Conservation (phyloP, 2,797 vertebrate species). For the Poliocrania exsul region DNA sequence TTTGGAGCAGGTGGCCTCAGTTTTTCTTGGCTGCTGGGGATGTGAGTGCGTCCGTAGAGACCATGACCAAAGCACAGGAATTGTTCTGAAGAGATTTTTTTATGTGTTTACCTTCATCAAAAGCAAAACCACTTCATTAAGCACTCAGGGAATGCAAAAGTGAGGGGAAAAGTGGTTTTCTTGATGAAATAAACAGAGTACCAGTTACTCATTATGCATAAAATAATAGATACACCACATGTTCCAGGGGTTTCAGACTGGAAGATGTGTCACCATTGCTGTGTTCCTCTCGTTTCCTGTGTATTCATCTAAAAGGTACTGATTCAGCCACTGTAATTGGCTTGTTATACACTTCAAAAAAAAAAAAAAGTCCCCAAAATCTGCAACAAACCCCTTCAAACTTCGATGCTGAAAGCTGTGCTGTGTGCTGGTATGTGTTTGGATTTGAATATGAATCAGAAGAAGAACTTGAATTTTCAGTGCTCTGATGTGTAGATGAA, state of each 20-base stretch:
- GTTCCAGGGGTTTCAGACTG: not conserved
- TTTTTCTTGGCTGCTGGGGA: not conserved
- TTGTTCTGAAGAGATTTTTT: not conserved
- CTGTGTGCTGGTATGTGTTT: not conserved
- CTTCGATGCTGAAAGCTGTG: not conserved
- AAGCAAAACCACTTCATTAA: not conserved
- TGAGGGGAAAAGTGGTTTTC: not conserved
- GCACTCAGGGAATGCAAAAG: not conserved
- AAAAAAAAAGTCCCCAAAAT: not conserved
- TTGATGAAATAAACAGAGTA: constrained; percentile 2
- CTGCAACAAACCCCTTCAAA: not conserved
- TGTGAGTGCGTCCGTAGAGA: not conserved
- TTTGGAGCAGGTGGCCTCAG: not conserved
- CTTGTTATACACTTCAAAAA: not conserved
- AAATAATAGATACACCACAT: not conserved
- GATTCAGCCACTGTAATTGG: constrained; percentile 40
- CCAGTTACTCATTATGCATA: not conserved
- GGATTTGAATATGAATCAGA: constrained; percentile 31
- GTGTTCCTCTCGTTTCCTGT: constrained; percentile 42
- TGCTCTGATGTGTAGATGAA: not conserved
- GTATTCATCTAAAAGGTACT: constrained; percentile 38
- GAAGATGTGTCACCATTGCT: constrained; percentile 31
- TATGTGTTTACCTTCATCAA: not conserved
- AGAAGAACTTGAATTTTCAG: constrained; percentile 11
- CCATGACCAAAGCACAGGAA: not conserved